Evolutionary conservation across 2,888 invertebrate genomes (phyloP).

Genomic region (Brachylomia viminalis): DNA sequence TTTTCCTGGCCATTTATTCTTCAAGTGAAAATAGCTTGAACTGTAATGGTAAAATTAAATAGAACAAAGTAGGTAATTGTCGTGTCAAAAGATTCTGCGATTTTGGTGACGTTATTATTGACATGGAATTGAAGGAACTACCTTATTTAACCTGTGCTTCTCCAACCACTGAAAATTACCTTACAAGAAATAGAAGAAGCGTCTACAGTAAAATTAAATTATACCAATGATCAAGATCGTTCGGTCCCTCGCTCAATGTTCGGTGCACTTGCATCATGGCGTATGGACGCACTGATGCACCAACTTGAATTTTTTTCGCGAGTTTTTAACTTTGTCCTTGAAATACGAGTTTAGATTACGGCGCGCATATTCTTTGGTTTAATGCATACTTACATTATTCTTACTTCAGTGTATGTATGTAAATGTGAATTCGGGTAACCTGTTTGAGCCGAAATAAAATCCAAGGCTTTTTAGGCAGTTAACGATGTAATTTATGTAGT

Average conservation of each 20-base stretch:
- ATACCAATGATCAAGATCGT: conserved; percentile 62
- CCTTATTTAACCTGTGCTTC: background rate
- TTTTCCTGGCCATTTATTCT: background rate
- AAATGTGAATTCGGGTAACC: conserved; percentile 58
- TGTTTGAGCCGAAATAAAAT: conserved; percentile 53
- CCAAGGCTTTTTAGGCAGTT: conserved; percentile 21
- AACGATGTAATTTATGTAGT: conserved; percentile 13
- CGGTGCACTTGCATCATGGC: conserved; percentile 84
- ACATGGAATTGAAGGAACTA: background rate
- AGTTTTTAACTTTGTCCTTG: conserved; percentile 87
- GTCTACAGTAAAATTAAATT: background rate
- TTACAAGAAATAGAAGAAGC: background rate
- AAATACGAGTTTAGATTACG: conserved; percentile 90
- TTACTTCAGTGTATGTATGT: conserved; percentile 56
- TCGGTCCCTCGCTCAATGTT: conserved; percentile 67
- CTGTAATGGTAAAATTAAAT: background rate
- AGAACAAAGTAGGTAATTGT: background rate
- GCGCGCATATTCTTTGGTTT: conserved; percentile 74
- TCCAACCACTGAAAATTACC: background rate
- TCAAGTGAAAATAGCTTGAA: background rate
- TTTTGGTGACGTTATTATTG: background rate
- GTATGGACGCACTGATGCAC: conserved; percentile 88
- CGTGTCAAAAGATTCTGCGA: background rate
- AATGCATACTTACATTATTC: conserved; percentile 63
- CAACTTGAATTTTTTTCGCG: conserved; percentile 84